Evolutionary conservation across 2,888 invertebrate genomes (phyloP).

Genomic region (Drosophila rubida): DNA sequence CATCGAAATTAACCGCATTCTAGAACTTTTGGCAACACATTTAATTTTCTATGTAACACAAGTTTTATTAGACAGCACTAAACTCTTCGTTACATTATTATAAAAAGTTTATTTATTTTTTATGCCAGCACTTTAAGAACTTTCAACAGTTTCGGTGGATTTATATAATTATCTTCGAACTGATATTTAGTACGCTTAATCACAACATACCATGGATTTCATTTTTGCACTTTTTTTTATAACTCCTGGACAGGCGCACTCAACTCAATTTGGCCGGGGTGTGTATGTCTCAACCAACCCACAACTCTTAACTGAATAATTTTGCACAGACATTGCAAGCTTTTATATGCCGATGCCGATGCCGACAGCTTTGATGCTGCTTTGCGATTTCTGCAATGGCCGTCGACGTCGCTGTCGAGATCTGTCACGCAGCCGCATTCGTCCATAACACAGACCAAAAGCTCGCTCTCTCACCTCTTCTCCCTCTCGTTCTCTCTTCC

Average conservation of each 20-base stretch:
- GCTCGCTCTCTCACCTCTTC: conserved; percentile 43
- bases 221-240: conserved; percentile 78
- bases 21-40: background rate
- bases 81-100: conserved; percentile 23
- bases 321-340: conserved; percentile 82
- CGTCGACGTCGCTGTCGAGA: conserved; percentile 39
- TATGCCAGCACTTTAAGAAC: conserved; percentile 40
- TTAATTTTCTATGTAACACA: conserved; percentile 5
- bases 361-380: conserved; percentile 59
- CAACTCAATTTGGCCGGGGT: conserved; percentile 66
- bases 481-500: conserved; percentile 8
- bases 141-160: conserved; percentile 26
- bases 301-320: conserved; percentile 85
- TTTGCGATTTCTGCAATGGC: conserved; percentile 51
- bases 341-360: conserved; percentile 83
- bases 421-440: conserved; percentile 50
- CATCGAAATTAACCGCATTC: background rate
- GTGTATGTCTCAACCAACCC: conserved; percentile 84
- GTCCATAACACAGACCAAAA: conserved; percentile 33
- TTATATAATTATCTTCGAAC: conserved; percentile 8
- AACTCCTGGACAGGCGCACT: conserved; percentile 60
- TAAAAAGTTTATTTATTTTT: conserved; percentile 20
- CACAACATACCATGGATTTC: conserved; percentile 85
- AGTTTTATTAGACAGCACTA: conserved; percentile 23
- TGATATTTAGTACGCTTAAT: conserved; percentile 44